Evolutionary conservation across 2,113 vertebrate genomes (phyloP), one percentile per base, ranked within the genome.

Genomic region (Mobula hypostoma): DNA sequence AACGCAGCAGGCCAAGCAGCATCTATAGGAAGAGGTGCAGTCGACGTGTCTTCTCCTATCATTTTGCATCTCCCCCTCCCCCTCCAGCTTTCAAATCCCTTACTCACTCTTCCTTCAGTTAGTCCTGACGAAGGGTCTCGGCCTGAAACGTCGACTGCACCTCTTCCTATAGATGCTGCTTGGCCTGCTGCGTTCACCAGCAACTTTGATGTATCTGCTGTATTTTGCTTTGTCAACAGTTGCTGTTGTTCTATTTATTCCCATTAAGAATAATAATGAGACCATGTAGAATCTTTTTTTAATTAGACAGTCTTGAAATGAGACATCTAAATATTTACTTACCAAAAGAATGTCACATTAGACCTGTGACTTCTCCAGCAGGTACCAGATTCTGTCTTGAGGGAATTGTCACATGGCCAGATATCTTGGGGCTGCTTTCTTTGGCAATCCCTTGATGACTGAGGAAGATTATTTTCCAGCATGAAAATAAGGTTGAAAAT

Each of bases 251-350:
- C 63, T 12, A 68, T 66, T 90, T 90, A 19, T 90, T 66, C 61
- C 85, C 61, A 90, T 27, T 27, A 76, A 29, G 19, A 74, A 5
- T 93, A 29, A 1, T 70, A 93, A 93, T 0, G 8, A 27, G 68
- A 24, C 24, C 29, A 88, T 68, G 40, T 7, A 36, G 74, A 93
- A 76, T 48, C 17, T 93, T 56, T 93, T 76, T 27, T 72, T 40
- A 70, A 92, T 29, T 14, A 40, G 40, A 12, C 32, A 93, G 11
- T 21, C 91, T 48, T 74, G 91, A 27, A 48, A 56, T 48, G 9
- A 48, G 90, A 29, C n/a, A 76, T 36, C 36, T 48, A 93, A 93
- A 76, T 93, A 93, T 93, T 93, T 93, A 76, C 72, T 93, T 74
- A 56, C 74, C 15, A 2, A 76, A 76, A 93, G 36, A 72, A 48